Evolutionary conservation across 1,140 invertebrate species (phyloP).

Genomic region (Ladona fulva): DNA sequence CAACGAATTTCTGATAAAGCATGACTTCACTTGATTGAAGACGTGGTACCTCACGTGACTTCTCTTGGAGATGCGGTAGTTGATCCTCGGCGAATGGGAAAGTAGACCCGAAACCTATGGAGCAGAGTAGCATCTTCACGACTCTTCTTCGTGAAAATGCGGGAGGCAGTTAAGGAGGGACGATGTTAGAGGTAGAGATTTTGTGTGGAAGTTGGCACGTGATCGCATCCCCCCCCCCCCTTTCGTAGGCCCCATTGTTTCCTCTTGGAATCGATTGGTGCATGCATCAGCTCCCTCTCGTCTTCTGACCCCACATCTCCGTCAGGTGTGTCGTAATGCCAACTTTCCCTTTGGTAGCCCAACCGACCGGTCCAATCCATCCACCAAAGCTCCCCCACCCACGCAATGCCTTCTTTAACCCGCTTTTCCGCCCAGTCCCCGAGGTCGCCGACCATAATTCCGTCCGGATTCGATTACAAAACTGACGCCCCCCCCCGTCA

Average conservation of each 20-base stretch:
- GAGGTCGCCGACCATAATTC: not conserved
- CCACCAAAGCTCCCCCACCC: not conserved
- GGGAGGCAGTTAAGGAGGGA: too few species aligned
- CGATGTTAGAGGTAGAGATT: too few species aligned
- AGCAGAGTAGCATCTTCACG: too few species aligned
- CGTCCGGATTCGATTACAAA: constrained; percentile 2
- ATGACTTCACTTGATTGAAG: too few species aligned
- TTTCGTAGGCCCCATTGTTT: not conserved
- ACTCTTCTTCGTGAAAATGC: too few species aligned
- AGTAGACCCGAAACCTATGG: too few species aligned
- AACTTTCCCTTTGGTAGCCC: not conserved
- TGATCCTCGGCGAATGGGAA: too few species aligned
- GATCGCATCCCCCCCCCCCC: not conserved
- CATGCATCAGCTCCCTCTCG: not conserved
- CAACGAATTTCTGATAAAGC: too few species aligned
- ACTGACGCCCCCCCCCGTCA: not conserved
- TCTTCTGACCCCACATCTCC: not conserved
- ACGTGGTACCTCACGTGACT: too few species aligned
- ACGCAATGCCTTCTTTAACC: not conserved
- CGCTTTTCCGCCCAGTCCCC: not conserved
- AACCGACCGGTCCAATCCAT: not conserved
- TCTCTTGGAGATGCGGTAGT: too few species aligned
- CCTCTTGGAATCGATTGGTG: too few species aligned
- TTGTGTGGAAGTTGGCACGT: too few species aligned
- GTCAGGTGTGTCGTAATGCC: not conserved